A percentile compares a stretch with the other conserved stretches of the same genome.
Conservation (phyloP, 2,113 vertebrate genomes). For the Cyprinodon tularosa region DNA sequence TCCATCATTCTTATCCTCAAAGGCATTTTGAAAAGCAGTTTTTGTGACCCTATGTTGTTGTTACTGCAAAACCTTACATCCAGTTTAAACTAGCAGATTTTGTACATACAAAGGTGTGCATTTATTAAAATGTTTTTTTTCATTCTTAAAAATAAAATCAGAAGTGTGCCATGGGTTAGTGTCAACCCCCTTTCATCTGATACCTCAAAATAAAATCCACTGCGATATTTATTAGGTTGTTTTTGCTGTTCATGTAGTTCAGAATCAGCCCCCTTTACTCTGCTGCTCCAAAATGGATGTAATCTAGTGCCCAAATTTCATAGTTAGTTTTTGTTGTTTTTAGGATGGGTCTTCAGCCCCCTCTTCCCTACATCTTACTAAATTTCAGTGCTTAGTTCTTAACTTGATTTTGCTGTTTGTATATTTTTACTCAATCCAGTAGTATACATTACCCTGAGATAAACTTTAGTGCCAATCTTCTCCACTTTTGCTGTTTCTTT, state of each 20-base stretch:
- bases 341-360: too few species aligned
- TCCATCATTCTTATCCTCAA: neutral
- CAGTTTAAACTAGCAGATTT: neutral
- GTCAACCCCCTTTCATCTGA: neutral
- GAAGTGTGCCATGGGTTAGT: too few species aligned
- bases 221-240: neutral
- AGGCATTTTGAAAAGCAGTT: neutral
- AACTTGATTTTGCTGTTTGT: neutral
- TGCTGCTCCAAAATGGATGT: too few species aligned
- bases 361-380: neutral
- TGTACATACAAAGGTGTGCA: neutral
- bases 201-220: too few species aligned
- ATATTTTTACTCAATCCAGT: too few species aligned
- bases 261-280: neutral
- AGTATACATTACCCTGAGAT: too few species aligned
- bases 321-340: too few species aligned
- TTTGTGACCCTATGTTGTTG: neutral
- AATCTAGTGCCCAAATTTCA: too few species aligned
- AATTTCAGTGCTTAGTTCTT: neutral
- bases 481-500: neutral
- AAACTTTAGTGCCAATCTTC: too few species aligned
- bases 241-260: neutral
- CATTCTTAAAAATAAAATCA: neutral
- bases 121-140: neutral
- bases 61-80: neutral